Evolutionary conservation across 2,113 vertebrate genomes (phyloP).

Genomic region (Hemibates koningsi): DNA sequence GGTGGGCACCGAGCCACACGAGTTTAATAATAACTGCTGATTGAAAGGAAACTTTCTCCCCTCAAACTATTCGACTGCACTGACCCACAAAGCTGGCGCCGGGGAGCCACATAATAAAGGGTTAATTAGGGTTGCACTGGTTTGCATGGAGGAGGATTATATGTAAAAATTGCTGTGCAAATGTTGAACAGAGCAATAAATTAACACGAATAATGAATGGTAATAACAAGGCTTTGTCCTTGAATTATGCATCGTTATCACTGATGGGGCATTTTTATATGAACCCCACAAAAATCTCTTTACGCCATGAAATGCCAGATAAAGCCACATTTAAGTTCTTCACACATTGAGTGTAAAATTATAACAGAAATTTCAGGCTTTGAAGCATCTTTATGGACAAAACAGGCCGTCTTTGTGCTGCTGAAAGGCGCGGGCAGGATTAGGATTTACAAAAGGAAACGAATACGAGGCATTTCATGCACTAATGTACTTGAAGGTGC

Average conservation of each 20-base stretch:
- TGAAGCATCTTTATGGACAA: neutral
- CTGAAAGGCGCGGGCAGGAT: neutral
- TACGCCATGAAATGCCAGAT: neutral
- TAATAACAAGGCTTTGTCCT: constrained; percentile 42
- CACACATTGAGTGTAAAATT: constrained; percentile 8
- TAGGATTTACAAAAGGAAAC: constrained; percentile 3
- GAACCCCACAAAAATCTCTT: constrained; percentile 9
- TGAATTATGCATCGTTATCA: constrained; percentile 48
- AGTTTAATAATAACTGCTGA: neutral
- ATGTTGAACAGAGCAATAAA: constrained; percentile 35
- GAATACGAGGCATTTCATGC: constrained; percentile 19
- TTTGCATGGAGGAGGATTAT: constrained; percentile 11
- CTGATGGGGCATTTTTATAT: neutral
- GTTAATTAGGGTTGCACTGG: constrained; percentile 28
- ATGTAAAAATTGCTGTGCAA: constrained; percentile 12
- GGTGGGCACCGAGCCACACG: neutral
- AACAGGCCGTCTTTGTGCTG: neutral
- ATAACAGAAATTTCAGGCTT: neutral
- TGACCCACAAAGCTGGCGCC: constrained; percentile 1
- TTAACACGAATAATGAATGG: constrained; percentile 40
- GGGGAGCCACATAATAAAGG: constrained; percentile 12
- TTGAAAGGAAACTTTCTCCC: neutral
- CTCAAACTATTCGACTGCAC: neutral
- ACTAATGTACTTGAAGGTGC: constrained; percentile 1
- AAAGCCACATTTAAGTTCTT: neutral